phyloP scores from a whole-genome alignment of 1,140 invertebrate species.

The Periplaneta americana region DNA sequence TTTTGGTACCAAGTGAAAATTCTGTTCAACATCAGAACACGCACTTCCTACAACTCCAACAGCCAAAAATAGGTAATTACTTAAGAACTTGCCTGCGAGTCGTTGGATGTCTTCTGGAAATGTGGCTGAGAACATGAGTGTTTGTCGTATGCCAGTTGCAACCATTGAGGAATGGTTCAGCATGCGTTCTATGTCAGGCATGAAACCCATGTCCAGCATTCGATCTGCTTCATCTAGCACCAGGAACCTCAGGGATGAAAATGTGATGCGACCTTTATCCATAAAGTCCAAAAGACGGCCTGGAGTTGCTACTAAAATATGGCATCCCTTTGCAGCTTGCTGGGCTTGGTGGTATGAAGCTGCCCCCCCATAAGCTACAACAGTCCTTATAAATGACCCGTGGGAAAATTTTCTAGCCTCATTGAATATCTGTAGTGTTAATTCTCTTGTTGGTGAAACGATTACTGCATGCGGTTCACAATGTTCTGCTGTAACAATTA shows the following conservation, averaged over 20 bases:
- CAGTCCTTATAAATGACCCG: constrained; percentile 64
- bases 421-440: constrained; percentile 81
- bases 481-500: constrained; percentile 13
- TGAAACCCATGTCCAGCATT: constrained; percentile 93
- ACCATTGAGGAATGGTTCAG: constrained; percentile 72
- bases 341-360: constrained; percentile 63
- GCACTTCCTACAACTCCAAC: constrained; percentile 90
- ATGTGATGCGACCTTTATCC: constrained; percentile 61
- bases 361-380: constrained; percentile 83
- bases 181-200: constrained; percentile 67
- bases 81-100: constrained; percentile 66
- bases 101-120: constrained; percentile 80
- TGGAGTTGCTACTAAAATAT: constrained; percentile 91
- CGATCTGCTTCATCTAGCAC: constrained; percentile 95
- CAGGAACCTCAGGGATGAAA: constrained; percentile 68
- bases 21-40: constrained; percentile 83
- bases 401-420: constrained; percentile 83
- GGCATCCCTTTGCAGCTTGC: constrained; percentile 64
- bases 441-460: constrained; percentile 85
- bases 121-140: constrained; percentile 90
- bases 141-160: constrained; percentile 58
- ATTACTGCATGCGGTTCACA: constrained; percentile 68
- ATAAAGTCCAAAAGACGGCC: constrained; percentile 88
- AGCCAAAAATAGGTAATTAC: constrained; percentile 77
- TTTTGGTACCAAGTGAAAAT: constrained; percentile 65